Evolutionary conservation across 2,113 vertebrate species (phyloP).

Genomic region (Tringa solitaria): DNA sequence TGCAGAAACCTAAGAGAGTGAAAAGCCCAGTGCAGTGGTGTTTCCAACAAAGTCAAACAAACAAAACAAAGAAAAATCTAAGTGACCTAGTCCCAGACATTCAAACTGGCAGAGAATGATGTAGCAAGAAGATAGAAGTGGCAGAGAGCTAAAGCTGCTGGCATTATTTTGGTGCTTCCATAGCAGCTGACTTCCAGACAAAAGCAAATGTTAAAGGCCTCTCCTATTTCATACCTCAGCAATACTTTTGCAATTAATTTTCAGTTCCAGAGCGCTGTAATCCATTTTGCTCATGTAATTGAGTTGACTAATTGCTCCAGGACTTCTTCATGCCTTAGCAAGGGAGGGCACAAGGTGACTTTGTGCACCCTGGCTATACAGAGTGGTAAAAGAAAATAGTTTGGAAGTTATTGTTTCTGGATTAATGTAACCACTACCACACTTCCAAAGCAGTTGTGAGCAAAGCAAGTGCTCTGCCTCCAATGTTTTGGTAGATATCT

Average conservation of each 20-base stretch:
- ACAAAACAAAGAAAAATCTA: background rate
- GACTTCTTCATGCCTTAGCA: background rate
- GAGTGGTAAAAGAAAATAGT: background rate
- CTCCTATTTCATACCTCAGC: background rate
- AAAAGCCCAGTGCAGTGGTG: background rate
- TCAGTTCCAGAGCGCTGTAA: background rate
- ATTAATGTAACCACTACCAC: background rate
- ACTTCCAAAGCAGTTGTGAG: background rate
- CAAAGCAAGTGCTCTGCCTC: background rate
- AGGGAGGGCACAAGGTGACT: background rate
- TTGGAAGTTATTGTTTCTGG: background rate
- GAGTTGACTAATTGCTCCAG: background rate
- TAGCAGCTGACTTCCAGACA: background rate
- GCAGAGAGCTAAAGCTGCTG: background rate
- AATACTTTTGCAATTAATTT: background rate
- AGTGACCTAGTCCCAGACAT: background rate
- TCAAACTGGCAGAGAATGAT: background rate
- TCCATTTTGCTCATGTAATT: background rate
- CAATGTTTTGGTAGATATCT: background rate
- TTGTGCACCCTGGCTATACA: background rate
- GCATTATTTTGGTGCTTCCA: background rate
- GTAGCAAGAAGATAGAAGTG: background rate
- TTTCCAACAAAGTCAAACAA: background rate
- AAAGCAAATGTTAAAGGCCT: background rate
- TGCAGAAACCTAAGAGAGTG: constrained; percentile 78